Evolutionary conservation across 2,113 vertebrate species (phyloP).

Genomic region (Nycticebus coucang): DNA sequence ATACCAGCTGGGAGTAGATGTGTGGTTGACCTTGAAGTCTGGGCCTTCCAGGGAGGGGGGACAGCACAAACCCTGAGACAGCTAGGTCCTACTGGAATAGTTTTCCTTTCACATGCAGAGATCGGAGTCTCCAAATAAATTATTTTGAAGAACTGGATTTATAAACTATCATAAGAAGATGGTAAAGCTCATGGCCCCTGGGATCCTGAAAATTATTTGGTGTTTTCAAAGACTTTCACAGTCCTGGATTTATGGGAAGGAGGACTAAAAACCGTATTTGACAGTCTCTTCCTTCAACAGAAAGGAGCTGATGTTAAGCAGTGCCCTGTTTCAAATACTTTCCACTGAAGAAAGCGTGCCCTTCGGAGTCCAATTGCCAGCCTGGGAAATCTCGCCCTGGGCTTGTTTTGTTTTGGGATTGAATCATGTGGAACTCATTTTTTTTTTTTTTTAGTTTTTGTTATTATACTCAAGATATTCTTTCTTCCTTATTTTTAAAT

Average conservation of each 20-base stretch:
- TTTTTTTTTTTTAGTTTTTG: neutral
- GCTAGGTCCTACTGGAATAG: neutral
- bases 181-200: neutral
- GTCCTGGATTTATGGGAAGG: slow-evolving; percentile 21
- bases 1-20: neutral
- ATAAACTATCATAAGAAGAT: neutral
- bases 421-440: neutral
- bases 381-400: slow-evolving; percentile 37
- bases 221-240: slow-evolving; percentile 17
- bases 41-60: neutral
- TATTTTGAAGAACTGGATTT: neutral
- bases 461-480: neutral
- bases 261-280: neutral
- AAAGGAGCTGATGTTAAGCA: slow-evolving; percentile 25
- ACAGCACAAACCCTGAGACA: neutral
- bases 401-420: slow-evolving; percentile 39
- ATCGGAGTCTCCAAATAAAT: neutral
- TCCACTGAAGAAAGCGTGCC: neutral
- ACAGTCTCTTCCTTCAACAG: slow-evolving; percentile 21
- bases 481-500: neutral
- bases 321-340: slow-evolving; percentile 38
- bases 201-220: slow-evolving; percentile 32
- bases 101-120: slow-evolving; percentile 24
- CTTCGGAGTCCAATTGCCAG: neutral
- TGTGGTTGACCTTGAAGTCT: slow-evolving; percentile 10